Conservation (phyloP, 2,797 vertebrate species). For the Phoebastria nigripes region DNA sequence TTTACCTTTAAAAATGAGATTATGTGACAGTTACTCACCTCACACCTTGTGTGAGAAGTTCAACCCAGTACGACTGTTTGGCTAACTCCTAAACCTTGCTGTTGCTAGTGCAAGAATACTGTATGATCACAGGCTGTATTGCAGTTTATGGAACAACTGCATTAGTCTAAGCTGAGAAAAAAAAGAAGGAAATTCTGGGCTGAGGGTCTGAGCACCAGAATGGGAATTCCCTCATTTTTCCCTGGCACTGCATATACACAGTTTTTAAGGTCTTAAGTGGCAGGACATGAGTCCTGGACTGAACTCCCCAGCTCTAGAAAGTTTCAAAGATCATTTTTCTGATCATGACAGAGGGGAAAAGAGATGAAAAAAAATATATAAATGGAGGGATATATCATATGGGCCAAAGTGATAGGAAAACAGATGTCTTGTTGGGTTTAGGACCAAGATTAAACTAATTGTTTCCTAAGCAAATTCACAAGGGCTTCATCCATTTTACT, state of each 20-base stretch:
- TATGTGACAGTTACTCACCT: background rate
- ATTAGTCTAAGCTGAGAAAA: background rate
- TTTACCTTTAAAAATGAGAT: background rate
- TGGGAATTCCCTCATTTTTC: background rate
- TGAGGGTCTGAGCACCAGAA: background rate
- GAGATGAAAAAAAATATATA: background rate
- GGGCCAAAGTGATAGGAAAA: background rate
- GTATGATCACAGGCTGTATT: background rate
- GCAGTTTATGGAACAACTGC: background rate
- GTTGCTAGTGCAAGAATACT: background rate
- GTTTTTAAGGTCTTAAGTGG: background rate
- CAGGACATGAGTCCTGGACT: background rate
- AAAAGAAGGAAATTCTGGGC: background rate
- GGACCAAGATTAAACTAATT: background rate
- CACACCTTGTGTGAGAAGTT: background rate
- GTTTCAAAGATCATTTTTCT: background rate
- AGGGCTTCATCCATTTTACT: background rate
- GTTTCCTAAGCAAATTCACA: background rate
- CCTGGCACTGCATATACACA: background rate
- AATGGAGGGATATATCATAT: background rate
- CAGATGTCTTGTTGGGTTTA: background rate
- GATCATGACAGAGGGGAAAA: accelerated
- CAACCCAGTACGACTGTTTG: background rate
- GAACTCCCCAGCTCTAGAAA: background rate
- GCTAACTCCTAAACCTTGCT: background rate